Evolutionary conservation across 2,888 invertebrate genomes (phyloP).

Genomic region (Patella ulyssiponensis): DNA sequence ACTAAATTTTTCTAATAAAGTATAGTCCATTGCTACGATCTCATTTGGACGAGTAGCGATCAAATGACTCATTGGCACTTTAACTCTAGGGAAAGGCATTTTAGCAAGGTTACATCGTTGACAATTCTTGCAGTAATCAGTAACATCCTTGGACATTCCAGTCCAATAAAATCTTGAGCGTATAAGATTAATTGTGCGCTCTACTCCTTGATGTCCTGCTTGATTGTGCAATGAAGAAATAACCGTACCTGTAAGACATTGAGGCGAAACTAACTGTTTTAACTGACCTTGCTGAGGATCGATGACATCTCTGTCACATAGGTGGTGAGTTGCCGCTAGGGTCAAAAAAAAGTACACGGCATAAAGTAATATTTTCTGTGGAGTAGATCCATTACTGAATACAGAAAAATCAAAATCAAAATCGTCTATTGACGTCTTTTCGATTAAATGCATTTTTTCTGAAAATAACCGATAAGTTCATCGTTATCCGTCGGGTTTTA

Average conservation of each 20-base stretch:
- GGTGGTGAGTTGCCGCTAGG: too few relatives aligned
- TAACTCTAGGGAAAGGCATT: conserved; percentile 21
- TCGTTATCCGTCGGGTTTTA: too few relatives aligned
- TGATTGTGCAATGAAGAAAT: conserved; percentile 26
- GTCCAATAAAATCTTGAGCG: conserved; percentile 41
- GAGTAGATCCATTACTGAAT: too few relatives aligned
- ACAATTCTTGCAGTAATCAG: conserved; percentile 31
- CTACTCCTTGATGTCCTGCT: conserved; percentile 30
- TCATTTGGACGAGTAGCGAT: conserved; percentile 35
- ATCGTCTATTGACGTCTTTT: too few relatives aligned
- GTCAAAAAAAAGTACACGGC: too few relatives aligned
- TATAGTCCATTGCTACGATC: conserved; percentile 39
- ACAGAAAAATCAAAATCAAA: too few relatives aligned
- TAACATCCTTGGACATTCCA: conserved; percentile 33
- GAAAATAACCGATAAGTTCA: too few relatives aligned
- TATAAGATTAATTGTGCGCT: conserved; percentile 31
- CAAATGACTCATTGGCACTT: conserved; percentile 23
- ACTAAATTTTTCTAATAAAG: conserved; percentile 30
- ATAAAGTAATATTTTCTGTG: too few relatives aligned
- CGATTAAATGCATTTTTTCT: too few relatives aligned
- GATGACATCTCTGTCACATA: background rate
- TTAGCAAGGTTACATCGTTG: conserved; percentile 34
- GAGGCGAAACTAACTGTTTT: background rate
- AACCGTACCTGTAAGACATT: background rate
- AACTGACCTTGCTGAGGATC: background rate